phyloP scores from a whole-genome alignment of 2,113 vertebrate genomes.

The Petrocephalus microphthalmus region DNA sequence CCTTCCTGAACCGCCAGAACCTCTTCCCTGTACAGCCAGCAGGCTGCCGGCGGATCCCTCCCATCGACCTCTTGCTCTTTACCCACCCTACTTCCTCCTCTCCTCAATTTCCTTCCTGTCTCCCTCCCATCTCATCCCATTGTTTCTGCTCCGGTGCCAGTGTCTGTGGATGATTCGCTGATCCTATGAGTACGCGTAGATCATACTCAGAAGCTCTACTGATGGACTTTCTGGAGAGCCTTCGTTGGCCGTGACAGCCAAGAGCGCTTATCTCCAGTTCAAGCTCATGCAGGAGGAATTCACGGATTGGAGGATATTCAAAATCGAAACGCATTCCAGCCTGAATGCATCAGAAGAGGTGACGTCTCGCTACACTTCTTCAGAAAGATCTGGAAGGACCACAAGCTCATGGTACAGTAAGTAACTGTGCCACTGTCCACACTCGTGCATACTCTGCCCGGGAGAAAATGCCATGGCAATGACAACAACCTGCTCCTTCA shows the following conservation, averaged over 20 bases:
- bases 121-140: neutral
- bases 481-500: neutral
- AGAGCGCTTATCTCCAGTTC: neutral
- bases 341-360: neutral
- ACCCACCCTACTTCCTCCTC: neutral
- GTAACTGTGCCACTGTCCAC: neutral
- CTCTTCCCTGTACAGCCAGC: neutral
- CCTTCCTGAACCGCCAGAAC: neutral
- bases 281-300: neutral
- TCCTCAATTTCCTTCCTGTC: slow-evolving; percentile 1
- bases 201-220: neutral
- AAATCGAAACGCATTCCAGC: neutral
- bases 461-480: neutral
- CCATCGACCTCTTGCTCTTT: neutral
- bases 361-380: neutral
- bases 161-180: neutral
- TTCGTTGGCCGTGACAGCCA: neutral
- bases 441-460: no score
- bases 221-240: neutral
- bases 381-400: neutral
- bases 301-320: neutral
- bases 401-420: neutral
- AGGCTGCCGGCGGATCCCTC: neutral
- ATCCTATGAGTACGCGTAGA: neutral
- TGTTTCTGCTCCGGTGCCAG: neutral